phyloP scores from a whole-genome alignment of 2,797 vertebrate genomes.

The Hypotaenidia philippensis region DNA sequence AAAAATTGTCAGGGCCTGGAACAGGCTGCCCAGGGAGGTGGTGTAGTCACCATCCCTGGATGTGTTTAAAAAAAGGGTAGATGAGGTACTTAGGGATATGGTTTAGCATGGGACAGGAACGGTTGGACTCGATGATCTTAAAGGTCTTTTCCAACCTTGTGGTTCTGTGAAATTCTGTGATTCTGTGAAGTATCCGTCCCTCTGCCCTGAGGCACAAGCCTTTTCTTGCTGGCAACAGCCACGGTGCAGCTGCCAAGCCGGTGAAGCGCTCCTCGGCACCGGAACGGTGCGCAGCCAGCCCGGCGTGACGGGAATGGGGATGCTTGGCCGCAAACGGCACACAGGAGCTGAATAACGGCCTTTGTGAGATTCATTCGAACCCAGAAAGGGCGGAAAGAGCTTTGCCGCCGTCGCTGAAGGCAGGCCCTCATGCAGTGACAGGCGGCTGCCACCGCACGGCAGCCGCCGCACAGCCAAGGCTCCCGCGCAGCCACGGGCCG shows the following conservation, averaged over 20 bases:
- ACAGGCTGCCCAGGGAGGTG: too few relatives aligned
- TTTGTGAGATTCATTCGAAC: neutral
- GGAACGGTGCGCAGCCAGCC: neutral
- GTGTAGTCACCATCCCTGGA: too few relatives aligned
- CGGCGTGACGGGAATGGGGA: neutral
- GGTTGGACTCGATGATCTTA: too few relatives aligned
- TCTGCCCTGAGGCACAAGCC: neutral
- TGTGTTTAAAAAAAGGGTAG: too few relatives aligned
- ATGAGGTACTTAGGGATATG: too few relatives aligned
- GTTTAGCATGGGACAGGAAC: too few relatives aligned
- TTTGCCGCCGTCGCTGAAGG: accelerated
- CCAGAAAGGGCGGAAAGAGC: neutral
- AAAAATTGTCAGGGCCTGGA: too few relatives aligned
- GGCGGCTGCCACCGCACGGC: neutral
- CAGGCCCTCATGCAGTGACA: neutral
- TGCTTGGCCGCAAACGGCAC: neutral
- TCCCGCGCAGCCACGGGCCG: accelerated
- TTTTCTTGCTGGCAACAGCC: neutral
- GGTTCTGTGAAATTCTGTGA: too few relatives aligned
- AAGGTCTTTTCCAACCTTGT: too few relatives aligned
- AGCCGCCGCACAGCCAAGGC: neutral
- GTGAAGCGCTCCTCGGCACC: neutral
- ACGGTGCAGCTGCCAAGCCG: accelerated
- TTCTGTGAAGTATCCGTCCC: neutral
- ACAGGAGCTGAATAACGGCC: neutral